Evolutionary conservation across 2,888 invertebrate genomes (phyloP), one percentile per base, ranked within the genome.

Genomic region (Lamellibrachia columna): DNA sequence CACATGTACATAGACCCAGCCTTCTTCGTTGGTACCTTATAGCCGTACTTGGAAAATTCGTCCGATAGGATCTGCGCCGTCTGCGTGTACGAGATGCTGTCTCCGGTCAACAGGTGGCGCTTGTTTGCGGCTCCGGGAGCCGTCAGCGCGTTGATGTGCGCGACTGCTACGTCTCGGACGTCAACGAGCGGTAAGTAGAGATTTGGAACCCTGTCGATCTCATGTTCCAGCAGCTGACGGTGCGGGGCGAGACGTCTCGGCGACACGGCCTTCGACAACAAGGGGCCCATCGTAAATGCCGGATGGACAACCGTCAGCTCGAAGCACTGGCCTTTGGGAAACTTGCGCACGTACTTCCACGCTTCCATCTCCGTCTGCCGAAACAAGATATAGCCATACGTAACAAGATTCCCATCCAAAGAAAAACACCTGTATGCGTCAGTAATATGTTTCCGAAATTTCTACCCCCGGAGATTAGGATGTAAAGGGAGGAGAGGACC

Each of bases 141-240:
- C 40, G 92, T 93, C 93, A 94, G 93, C 52, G 94, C 94, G 58
- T 91, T 92, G 40, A 94, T 28, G 92, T 94, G 94, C 15, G 94
- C 94, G 15, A 55, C 52, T 28, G 94, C 97, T 2, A 97, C 97
- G 95, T 97, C 97, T 91, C 97, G 95, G 3, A 97, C 97, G 95
- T 97, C 97, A 93, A 97, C 96, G 75, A 97, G 94, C 11, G 96
- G 95, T 94, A 97, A 96, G 94, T 96, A 96, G 90, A 97, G 95
- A 93, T 96, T 96, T 7, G 97, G 96, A 40, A 96, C 94, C 92
- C 75, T 11, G 6, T 75, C n/a, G 75, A 75, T 6, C 75, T 7
- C 92, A 58, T 52, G 58, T 28, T 93, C 92, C 92, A 55, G 52
- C 53, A 60, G 90, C 52, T n/a, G 55, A 22, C 40, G 75, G 52